Base-by-base conservation (phyloP, 2,888 invertebrate genomes). In the Drosophila putrida region DNA sequence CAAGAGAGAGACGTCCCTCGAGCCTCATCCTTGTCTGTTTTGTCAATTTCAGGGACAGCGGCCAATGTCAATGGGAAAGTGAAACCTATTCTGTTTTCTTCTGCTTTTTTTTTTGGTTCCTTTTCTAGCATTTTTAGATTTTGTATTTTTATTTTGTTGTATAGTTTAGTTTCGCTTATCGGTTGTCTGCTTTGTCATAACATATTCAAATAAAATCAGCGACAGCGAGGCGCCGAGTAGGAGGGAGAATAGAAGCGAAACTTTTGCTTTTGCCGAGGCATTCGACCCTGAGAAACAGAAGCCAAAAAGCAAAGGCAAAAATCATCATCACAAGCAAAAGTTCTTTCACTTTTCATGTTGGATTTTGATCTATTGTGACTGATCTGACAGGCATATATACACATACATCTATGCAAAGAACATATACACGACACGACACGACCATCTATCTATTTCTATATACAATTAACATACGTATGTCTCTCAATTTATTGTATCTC, bases 331-430 rank as follows among this genome's bases (percentile, higher is more conserved):
- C 33, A 58, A 41, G 49, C 64, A 63, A 71, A 73, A 85, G 80
- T 82, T 82, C 82, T 77, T 87, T 79, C 76, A 82, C 82, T 71
- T 81, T 78, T 74, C 68, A 27, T 31, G 36, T 44, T 35, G 41
- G 71, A 59, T 62, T 63, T 72, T 83, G 81, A 82, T 87, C 82
- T 81, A 77, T 88, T 83, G 80, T 82, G 74, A 77, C 66, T 78
- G 88, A 76, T 78, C 84, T 72, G 57, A 46, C 10, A 69, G 68
- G 71, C 49, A 63, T 44, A 59, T 41, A 58, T 3, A 53, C 15
- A 59, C 36, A 11, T 36, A 47, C 35, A 41, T 9, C n/a, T n/a
- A n/a, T n/a, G n/a, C n/a, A 51, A 28, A 51, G 1, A 47, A 54
- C 10, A 49, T 25, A 54, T 5, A 41, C n/a, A 31, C 6, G 25